A percentile compares a stretch with the other conserved stretches of the same genome.
Evolutionary conservation across 2,113 vertebrate genomes (phyloP).

Genomic region (Dasyprocta punctata): DNA sequence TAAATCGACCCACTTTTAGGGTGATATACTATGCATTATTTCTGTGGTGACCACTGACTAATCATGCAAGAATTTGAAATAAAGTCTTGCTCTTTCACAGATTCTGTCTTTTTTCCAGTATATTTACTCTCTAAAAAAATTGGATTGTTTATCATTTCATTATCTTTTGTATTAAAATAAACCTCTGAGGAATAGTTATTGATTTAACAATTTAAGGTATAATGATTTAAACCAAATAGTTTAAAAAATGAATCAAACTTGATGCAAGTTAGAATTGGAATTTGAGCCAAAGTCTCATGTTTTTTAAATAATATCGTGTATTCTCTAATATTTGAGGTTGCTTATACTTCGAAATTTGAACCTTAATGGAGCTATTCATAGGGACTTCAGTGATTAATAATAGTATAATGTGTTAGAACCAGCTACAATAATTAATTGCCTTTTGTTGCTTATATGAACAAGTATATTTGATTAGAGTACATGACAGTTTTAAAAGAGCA

Average conservation of each 20-base stretch:
- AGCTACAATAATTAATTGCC: neutral
- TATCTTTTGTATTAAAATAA: neutral
- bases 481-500: neutral
- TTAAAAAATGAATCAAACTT: neutral
- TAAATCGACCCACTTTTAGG: neutral
- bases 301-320: neutral
- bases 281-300: neutral
- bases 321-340: neutral
- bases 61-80: neutral
- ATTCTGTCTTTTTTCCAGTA: neutral
- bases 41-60: neutral
- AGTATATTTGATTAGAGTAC: neutral
- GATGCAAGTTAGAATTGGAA: neutral
- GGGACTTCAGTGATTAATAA: neutral
- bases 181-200: neutral
- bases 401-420: neutral
- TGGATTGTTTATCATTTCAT: neutral
- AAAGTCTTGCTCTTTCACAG: neutral
- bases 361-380: neutral
- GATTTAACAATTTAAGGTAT: neutral
- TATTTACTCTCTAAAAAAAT: neutral
- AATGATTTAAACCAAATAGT: neutral
- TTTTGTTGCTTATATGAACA: neutral
- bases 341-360: neutral
- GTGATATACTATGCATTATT: neutral